These are phyloP conservation scores for Andricus quercusramuli DNA, from an alignment of 2,888 invertebrate genomes.

Conservation along the genomic window DNA sequence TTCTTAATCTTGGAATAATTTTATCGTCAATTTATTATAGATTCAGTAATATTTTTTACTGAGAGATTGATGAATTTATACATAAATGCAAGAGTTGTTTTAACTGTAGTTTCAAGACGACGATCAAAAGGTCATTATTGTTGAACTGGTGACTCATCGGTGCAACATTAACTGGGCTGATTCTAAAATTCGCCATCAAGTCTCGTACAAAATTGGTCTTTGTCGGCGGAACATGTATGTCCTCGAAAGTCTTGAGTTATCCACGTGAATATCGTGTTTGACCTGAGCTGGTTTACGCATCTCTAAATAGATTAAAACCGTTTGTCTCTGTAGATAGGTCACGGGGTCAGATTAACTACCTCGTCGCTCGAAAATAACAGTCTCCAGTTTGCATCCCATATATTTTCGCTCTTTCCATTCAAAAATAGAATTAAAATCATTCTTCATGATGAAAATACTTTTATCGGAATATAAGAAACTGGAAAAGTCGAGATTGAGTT, in stretches of 20 bases:
- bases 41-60: too few species aligned
- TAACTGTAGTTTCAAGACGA: constrained; percentile 3
- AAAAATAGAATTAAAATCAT: constrained; percentile 4
- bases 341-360: constrained; percentile 67
- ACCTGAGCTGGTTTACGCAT: constrained; percentile 50
- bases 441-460: too few species aligned
- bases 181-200: constrained; percentile 9
- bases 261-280: constrained; percentile 24
- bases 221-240: background rate
- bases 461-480: too few species aligned
- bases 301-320: constrained; percentile 66
- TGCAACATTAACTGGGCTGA: background rate
- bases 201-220: background rate
- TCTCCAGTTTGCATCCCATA: constrained; percentile 10
- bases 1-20: too few species aligned
- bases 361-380: constrained; percentile 61
- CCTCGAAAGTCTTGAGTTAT: constrained; percentile 16
- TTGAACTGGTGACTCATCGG: constrained; percentile 5
- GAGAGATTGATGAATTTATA: background rate
- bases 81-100: background rate
- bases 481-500: too few species aligned
- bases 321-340: constrained; percentile 69
- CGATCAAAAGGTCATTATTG: constrained; percentile 3
- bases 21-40: too few species aligned
- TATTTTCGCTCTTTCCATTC: background rate